A percentile compares a stretch with the other conserved stretches of the same genome.
phyloP scores from a whole-genome alignment of 2,113 vertebrate genomes.

The Cyprinus carpio region DNA sequence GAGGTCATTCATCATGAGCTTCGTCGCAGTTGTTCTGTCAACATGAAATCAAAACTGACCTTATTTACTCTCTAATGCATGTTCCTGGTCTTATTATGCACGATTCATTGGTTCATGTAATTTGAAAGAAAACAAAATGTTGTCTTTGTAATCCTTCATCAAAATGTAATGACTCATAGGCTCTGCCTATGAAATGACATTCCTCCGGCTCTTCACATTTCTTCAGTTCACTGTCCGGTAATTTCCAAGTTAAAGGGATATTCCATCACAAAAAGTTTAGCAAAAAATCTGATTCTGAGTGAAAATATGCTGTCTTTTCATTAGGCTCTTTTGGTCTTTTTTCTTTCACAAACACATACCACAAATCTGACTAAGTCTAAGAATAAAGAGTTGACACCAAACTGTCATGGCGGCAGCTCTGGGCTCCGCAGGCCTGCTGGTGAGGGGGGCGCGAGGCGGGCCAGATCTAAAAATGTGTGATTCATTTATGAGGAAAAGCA shows the following conservation, averaged over 20 bases:
- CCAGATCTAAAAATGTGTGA: conserved; percentile 54
- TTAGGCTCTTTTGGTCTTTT: not conserved
- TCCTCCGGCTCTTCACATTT: not conserved
- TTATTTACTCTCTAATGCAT: not conserved
- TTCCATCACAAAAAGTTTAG: too few species aligned
- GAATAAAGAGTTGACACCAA: conserved; percentile 78
- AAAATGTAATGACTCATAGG: not conserved
- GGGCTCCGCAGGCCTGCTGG: conserved; percentile 61
- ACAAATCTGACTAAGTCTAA: conserved; percentile 67
- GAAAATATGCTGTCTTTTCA: not conserved
- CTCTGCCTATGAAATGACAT: not conserved
- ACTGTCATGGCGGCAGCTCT: conserved; percentile 74
- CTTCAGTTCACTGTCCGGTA: not conserved
- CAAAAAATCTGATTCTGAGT: not conserved
- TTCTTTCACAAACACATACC: conserved; percentile 33
- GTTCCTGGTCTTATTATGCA: not conserved
- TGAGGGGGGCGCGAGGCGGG: conserved; percentile 56
- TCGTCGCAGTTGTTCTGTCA: conserved; percentile 14
- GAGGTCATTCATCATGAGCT: conserved; percentile 13
- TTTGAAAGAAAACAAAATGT: not conserved
- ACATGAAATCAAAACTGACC: conserved; percentile 1
- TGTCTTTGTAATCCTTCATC: not conserved
- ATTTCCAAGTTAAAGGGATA: not conserved
- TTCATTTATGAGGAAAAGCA: conserved; percentile 61
- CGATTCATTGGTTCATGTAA: not conserved